Evolutionary conservation across 2,113 vertebrate species (phyloP).

Genomic region (Paracanthobrama guichenoti): DNA sequence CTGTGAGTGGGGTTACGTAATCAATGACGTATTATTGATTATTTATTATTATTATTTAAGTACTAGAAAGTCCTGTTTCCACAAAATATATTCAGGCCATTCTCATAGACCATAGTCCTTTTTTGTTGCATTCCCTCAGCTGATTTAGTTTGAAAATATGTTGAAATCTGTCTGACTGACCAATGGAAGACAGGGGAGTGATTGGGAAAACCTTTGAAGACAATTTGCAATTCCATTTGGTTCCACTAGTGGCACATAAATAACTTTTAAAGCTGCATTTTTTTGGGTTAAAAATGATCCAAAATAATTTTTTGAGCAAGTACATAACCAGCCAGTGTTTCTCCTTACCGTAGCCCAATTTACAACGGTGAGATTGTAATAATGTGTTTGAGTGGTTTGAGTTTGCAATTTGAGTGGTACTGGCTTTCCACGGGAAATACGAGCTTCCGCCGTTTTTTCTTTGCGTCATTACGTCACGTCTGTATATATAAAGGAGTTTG

Average conservation of each 20-base stretch:
- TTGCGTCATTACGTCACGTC: too few species aligned
- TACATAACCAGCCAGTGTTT: too few species aligned
- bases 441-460: too few species aligned
- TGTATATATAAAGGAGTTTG: too few species aligned
- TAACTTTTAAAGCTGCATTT: neutral
- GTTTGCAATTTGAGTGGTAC: too few species aligned
- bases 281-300: too few species aligned
- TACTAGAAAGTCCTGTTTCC: neutral
- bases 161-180: neutral
- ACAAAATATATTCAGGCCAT: neutral
- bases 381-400: too few species aligned
- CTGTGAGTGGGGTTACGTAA: constrained; percentile 19
- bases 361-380: too few species aligned
- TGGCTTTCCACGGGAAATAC: too few species aligned
- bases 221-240: neutral
- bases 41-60: too few species aligned
- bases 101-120: neutral
- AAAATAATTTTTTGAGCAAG: too few species aligned
- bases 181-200: neutral
- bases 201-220: neutral
- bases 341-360: too few species aligned
- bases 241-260: neutral
- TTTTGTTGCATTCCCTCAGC: neutral
- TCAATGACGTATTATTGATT: neutral
- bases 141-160: neutral